These are phyloP conservation scores for Tigriopus californicus DNA, from an alignment of 2,888 invertebrate species.

Conservation along the genomic window DNA sequence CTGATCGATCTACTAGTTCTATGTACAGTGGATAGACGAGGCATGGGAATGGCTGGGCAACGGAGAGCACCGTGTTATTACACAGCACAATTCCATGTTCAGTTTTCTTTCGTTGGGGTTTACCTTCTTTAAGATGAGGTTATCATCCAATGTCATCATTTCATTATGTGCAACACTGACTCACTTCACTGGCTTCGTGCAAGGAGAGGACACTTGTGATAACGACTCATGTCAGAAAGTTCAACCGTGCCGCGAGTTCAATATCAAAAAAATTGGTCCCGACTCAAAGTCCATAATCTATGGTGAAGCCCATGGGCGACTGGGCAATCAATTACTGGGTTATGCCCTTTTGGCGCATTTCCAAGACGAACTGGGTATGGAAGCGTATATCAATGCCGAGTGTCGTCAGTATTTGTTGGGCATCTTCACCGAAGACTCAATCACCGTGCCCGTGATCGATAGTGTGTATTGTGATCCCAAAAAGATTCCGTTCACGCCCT, in stretches of 20 bases:
- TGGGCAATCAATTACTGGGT: slow-evolving; percentile 8
- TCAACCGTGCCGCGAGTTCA: not conserved
- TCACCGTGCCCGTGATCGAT: not conserved
- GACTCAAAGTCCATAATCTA: not conserved
- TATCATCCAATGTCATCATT: no score
- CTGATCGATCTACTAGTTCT: no score
- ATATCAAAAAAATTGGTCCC: not conserved
- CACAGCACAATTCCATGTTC: no score
- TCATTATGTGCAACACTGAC: no score
- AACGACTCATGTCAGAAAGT: not conserved
- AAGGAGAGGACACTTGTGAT: not conserved
- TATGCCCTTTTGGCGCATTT: slow-evolving; percentile 1
- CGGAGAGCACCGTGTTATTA: no score
- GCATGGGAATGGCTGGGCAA: no score
- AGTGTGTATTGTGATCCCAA: not conserved
- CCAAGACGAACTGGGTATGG: not conserved
- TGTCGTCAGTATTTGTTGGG: not conserved
- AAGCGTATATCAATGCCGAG: not conserved
- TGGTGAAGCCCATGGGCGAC: not conserved
- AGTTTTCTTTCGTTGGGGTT: no score
- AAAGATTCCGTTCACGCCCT: not conserved
- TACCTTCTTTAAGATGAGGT: no score
- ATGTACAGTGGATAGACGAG: no score
- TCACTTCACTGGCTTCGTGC: no score
- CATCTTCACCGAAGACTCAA: not conserved